These are phyloP conservation scores for Drosophila leonis DNA, from an alignment of 2,888 invertebrate species.

Conservation along the genomic window DNA sequence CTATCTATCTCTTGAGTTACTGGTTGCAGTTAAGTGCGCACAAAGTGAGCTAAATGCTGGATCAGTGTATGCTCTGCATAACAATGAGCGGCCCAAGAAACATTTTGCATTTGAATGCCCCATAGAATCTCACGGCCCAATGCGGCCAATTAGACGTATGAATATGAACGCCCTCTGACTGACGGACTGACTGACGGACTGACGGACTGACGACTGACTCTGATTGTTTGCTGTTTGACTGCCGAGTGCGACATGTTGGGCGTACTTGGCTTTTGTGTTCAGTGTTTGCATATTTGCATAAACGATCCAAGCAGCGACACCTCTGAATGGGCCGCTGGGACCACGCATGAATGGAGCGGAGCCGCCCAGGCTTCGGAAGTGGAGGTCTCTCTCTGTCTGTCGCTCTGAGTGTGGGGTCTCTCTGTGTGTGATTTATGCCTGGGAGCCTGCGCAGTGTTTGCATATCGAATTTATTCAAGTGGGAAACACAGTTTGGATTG, in stretches of 20 bases:
- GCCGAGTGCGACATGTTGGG: conserved; percentile 66
- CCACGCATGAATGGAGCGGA: conserved; percentile 75
- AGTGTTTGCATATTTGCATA: conserved; percentile 71
- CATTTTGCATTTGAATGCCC: conserved; percentile 58
- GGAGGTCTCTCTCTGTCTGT: conserved; percentile 14
- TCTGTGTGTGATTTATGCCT: conserved; percentile 73
- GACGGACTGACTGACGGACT: conserved; percentile 36
- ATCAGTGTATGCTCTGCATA: conserved; percentile 52
- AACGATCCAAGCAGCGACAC: conserved; percentile 71
- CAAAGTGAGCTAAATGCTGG: conserved; percentile 55
- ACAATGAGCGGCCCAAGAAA: conserved; percentile 44
- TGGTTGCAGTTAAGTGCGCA: conserved; percentile 59
- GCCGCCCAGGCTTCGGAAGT: conserved; percentile 2
- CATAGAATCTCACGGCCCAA: conserved; percentile 64
- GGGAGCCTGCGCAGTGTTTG: conserved; percentile 60
- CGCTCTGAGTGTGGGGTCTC: conserved; percentile 47
- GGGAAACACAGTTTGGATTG: conserved; percentile 54
- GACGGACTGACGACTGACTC: conserved; percentile 32
- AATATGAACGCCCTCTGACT: conserved; percentile 58
- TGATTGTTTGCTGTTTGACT: conserved; percentile 21
- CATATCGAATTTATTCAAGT: conserved; percentile 73
- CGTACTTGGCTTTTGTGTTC: conserved; percentile 68
- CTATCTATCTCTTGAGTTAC: conserved; percentile 33
- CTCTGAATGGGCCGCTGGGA: conserved; percentile 70
- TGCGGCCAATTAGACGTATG: conserved; percentile 65